Evolutionary conservation across 2,113 vertebrate genomes (phyloP), one percentile per base, ranked within the genome.

Genomic region (Sminthopsis crassicaudata): DNA sequence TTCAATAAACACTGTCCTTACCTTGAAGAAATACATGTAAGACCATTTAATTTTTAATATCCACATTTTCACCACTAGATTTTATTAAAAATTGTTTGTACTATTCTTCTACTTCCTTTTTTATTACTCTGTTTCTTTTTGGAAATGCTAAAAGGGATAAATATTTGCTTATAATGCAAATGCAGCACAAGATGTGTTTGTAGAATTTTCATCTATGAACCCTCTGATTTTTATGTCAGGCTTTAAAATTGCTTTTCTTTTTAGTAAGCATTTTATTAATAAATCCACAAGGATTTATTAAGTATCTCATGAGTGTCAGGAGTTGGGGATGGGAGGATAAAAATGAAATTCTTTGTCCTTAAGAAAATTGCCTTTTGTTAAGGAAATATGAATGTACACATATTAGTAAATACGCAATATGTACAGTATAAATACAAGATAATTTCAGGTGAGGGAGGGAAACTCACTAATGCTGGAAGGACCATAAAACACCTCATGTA

Each of bases 151-250:
- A 46, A 52, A 12, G 57, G 51, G 26, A 24, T 67, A 91, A 52
- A 88, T 50, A 55, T 50, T 8, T 55, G 10, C 60, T 5, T 48
- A 22, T 53, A 14, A 93, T 89, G 22, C 48, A 3, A 84, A 84
- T 42, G 5, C 67, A 84, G 36, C 16, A 42, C n/a, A 42, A 84
- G n/a, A 42, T 42, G n/a, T 84, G 67, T 84, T 51, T 1, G 22
- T 52, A 57, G 94, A 96, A 50, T 92, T 93, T 14, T 54, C 27
- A 95, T 96, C 94, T 42, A 53, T 93, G 7, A 94, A 50, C 4
- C 36, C 3, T 84, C 14, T 92, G 76, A 30, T 50, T 92, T 93
- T 92, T n/a, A 67, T 9, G 14, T 42, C 55, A 27, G 27, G 91
- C 36, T 23, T 48, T 94, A 19, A 95, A 91, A 55, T 55, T 93